Conservation (phyloP, 2,113 vertebrate species). For the Sapajus apella region DNA sequence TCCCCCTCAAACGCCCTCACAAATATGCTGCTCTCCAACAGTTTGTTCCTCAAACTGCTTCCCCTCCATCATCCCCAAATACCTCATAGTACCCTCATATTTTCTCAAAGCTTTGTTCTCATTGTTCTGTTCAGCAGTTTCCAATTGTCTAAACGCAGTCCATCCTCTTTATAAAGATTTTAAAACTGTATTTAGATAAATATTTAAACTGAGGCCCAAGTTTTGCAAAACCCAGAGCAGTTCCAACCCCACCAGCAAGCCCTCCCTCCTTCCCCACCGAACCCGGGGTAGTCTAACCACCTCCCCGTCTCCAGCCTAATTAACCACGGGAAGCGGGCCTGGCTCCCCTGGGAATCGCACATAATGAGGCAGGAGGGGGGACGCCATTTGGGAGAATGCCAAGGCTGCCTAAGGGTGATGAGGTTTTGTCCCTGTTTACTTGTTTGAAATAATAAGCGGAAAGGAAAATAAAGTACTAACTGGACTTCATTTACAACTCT, state of each 20-base stretch:
- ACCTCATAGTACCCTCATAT: accelerated
- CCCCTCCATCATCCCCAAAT: background rate
- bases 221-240: background rate
- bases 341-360: background rate
- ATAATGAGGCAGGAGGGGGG: too few species aligned
- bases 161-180: background rate
- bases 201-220: background rate
- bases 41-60: background rate
- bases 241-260: accelerated
- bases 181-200: background rate
- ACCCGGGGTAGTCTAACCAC: accelerated
- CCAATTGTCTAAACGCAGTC: background rate
- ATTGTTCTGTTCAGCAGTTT: background rate
- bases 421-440: conserved; percentile 29
- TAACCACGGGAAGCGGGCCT: background rate
- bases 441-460: conserved; percentile 48
- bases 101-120: background rate
- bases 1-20: background rate
- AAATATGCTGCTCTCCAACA: background rate
- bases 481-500: conserved; percentile 55
- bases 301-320: background rate
- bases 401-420: background rate
- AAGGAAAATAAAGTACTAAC: conserved; percentile 52
- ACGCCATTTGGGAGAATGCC: background rate
- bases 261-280: accelerated